Base-by-base conservation (phyloP, 35 echinoderm and acorn worm genomes). In the Ophiothrix spiculata region DNA sequence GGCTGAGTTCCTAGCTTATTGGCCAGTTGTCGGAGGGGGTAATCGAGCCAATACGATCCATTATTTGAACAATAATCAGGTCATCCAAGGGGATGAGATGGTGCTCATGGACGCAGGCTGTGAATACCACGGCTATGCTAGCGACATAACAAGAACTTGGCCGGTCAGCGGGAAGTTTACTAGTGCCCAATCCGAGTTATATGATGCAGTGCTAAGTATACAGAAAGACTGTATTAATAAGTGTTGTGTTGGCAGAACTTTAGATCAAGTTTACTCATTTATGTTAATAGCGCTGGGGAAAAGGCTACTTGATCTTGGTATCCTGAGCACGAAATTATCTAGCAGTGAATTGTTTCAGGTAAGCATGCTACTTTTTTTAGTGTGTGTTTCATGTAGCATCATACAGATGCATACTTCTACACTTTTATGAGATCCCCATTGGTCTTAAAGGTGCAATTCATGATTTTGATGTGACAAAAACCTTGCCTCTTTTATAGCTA, bases 81-180 rank as follows among this genome's bases (percentile, higher is more conserved):
- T 45, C 39, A 82, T 99, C 17, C 25, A 89, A 17, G 88, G 86
- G 75, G 90, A 81, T 28, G 96, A 99, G 16, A 60, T 99, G 77
- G 89, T 99, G 8, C 74, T 99, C 14, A 99, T 99, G 96, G 96
- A 99, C 87, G 96, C 96, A 13, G 96, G 96, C 0, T 99, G 96
- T 56, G 96, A 99, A 79, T 99, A 89, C 63, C 96, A 99, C 84
- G 96, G 96, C 16, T 99, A 99, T 38, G 96, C 96, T 29, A 99
- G 96, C 80, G 96, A 99, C 75, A 90, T 99, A 83, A 99, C 96
- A 29, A 80, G 96, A 64, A 99, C 96, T 23, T 99, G 96, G 96
- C 96, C 96, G 39, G 89, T 91, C 40, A 99, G 86, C 87, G 96
- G 96, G 36, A 88, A 77, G 40, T 97, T 87, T 45, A 89, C 85